These are phyloP conservation scores for Lamproptera curius DNA, from an alignment of 2,888 invertebrate genomes.

Conservation along the genomic window DNA sequence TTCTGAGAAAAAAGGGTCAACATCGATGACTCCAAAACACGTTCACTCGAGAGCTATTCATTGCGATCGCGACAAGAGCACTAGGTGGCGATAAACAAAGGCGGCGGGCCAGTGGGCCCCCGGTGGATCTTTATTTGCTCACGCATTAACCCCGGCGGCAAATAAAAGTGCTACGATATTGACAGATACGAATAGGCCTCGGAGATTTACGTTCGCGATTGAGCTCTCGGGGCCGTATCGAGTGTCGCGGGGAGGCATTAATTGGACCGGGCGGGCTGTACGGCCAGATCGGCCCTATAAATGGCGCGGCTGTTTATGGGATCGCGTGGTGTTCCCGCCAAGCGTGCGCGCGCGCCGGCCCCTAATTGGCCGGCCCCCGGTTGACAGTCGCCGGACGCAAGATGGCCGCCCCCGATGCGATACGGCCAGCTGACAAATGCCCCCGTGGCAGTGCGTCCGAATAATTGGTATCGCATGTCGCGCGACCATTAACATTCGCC, in stretches of 20 bases:
- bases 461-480: constrained; percentile 34
- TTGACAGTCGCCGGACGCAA: constrained; percentile 73
- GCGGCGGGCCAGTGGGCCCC: constrained; percentile 23
- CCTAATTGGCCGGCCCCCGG: constrained; percentile 73
- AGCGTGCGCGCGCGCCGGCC: constrained; percentile 60
- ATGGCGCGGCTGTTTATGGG: constrained; percentile 73
- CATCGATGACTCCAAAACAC: too few relatives aligned
- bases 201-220: constrained; percentile 16
- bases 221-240: constrained; percentile 39
- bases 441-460: constrained; percentile 29
- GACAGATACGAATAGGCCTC: constrained; percentile 19
- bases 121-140: constrained; percentile 29
- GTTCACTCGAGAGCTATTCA: too few relatives aligned
- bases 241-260: constrained; percentile 57
- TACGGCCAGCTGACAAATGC: constrained; percentile 72
- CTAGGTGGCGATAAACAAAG: background rate
- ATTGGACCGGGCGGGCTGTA: constrained; percentile 68
- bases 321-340: constrained; percentile 65
- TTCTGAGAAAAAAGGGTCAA: too few relatives aligned
- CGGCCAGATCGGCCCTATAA: constrained; percentile 65
- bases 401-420: constrained; percentile 65
- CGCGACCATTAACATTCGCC: constrained; percentile 32
- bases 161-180: constrained; percentile 18
- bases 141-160: constrained; percentile 16
- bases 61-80: background rate